A percentile compares a stretch with the other conserved stretches of the same genome.
Conservation (phyloP, 2,797 vertebrate species). For the Amazona finschi region DNA sequence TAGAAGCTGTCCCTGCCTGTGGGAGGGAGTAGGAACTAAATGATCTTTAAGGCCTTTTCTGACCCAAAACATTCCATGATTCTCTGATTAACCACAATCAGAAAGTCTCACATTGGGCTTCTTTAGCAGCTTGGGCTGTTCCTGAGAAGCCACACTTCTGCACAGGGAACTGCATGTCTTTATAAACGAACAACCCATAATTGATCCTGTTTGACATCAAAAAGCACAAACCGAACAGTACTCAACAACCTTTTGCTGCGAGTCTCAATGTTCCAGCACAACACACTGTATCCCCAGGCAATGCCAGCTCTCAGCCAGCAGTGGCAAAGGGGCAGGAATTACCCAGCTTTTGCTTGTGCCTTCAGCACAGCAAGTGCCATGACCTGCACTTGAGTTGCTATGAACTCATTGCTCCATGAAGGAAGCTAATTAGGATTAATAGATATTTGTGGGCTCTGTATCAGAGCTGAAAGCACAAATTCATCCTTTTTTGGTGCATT, state of each 20-base stretch:
- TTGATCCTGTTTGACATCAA: not conserved
- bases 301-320: not conserved
- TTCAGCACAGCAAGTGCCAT: accelerated
- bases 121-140: not conserved
- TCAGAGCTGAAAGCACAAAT: not conserved
- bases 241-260: not conserved
- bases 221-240: accelerated
- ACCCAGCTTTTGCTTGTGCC: not conserved
- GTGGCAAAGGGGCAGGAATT: not conserved
- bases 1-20: not conserved
- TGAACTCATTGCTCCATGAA: not conserved
- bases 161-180: not conserved
- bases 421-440: not conserved
- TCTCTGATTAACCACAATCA: not conserved
- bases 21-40: not conserved
- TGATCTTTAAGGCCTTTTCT: not conserved
- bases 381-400: not conserved
- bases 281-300: accelerated
- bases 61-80: not conserved
- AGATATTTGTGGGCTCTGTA: not conserved
- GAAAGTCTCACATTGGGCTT: not conserved
- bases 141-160: not conserved
- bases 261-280: accelerated
- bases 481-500: not conserved
- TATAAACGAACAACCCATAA: not conserved